Evolutionary conservation across 1,140 invertebrate species (phyloP), one percentile per base, ranked within the genome.

Genomic region (Anastrepha ludens): DNA sequence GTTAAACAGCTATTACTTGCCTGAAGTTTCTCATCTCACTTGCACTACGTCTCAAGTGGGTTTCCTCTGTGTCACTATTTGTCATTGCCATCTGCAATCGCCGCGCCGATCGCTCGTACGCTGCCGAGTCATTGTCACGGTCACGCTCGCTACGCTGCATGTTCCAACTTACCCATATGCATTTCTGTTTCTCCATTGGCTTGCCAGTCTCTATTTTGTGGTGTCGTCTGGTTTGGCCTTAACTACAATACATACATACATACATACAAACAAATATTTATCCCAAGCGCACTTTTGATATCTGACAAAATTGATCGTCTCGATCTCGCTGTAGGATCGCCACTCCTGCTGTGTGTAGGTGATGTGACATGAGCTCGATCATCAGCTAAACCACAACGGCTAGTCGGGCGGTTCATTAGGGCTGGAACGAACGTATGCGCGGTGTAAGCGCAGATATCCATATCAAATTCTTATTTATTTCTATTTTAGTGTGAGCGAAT

Each of bases 41-140:
- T 20, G 47, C 74, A 9, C 7, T 47, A 9, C 20, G 74, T 6
- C n/a, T 81, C 41, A 47, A 74, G 67, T 47, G 41, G 44, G 41
- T 44, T 8, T 11, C 47, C 74, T n/a, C 17, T 50, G 44, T 58
- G 17, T 81, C 47, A 55, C 58, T 81, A 81, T 81, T 81, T 81
- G 47, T 55, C 74, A 81, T 47, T 55, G 74, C 41, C 74, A 81
- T 20, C 74, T 55, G 17, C 9, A 5, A 29, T 20, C 74, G 74
- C 20, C 74, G 74, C 47, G 74, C 29, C 74, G 44, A 29, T 13
- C 20, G 1, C 15, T 81, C 67, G n/a, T 55, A 20, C 17, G 47
- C 7, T 81, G 47, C 5, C 74, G 44, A 81, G 74, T 81, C 74
- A 81, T 81, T 81, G 74, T 81, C 74, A 81, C 47, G 74, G 74